phyloP scores from a whole-genome alignment of 2,888 invertebrate genomes.

The Luperina nickerlii region DNA sequence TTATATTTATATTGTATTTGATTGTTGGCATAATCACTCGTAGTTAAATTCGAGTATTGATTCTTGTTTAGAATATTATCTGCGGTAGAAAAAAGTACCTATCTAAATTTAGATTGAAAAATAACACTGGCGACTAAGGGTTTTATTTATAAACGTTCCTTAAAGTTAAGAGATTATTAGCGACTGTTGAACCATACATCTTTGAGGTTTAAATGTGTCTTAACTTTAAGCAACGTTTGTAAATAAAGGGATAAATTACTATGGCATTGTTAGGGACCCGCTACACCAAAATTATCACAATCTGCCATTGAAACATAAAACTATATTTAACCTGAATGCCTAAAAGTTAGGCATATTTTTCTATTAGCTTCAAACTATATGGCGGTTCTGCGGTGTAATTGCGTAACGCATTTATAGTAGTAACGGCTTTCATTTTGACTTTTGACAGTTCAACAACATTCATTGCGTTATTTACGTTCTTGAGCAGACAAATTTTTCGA shows the following conservation, averaged over 20 bases:
- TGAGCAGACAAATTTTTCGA: neutral
- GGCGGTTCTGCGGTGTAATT: neutral
- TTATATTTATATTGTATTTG: constrained; percentile 30
- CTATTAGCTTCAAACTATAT: neutral
- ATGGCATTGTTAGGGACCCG: neutral
- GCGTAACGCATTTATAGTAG: neutral
- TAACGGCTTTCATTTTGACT: neutral
- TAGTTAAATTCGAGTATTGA: constrained; percentile 43
- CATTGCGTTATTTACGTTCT: neutral
- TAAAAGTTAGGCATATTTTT: neutral
- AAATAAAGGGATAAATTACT: neutral
- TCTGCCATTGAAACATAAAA: neutral
- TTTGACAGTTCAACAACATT: neutral
- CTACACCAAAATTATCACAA: neutral
- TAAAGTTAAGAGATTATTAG: neutral
- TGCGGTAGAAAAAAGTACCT: constrained; percentile 16
- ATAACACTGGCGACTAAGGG: constrained; percentile 3
- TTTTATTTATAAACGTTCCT: neutral
- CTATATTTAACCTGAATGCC: neutral
- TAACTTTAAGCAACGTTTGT: neutral
- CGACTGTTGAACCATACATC: neutral
- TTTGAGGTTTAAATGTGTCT: neutral
- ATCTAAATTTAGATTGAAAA: constrained; percentile 31
- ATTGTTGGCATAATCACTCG: constrained; percentile 23
- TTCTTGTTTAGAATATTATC: constrained; percentile 35